Evolutionary conservation across 2,797 vertebrate genomes (phyloP).

Genomic region (Lagocephalus sceleratus): DNA sequence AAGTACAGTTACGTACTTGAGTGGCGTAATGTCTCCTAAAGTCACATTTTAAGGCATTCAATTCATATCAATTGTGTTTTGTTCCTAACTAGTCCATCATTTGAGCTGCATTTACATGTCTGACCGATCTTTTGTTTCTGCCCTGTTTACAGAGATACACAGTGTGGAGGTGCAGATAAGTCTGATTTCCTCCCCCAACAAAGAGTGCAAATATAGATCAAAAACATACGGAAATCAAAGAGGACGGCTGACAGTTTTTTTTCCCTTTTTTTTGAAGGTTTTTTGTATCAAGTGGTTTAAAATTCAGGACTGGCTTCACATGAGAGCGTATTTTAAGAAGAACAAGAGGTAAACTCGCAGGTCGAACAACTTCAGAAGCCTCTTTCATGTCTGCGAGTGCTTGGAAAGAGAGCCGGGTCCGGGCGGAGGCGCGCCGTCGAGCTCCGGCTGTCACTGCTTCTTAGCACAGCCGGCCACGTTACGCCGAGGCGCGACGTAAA

Average conservation of each 20-base stretch:
- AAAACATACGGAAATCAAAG: constrained; percentile 35
- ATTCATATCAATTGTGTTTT: no score
- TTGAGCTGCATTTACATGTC: background rate
- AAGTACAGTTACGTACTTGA: no score
- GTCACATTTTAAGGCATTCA: no score
- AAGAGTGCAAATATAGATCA: constrained; percentile 40
- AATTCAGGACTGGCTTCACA: constrained; percentile 1
- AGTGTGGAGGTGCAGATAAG: constrained; percentile 8
- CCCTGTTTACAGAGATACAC: background rate
- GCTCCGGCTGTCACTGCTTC: constrained; percentile 32
- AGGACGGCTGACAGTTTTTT: constrained; percentile 2
- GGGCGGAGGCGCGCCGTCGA: constrained; percentile 15
- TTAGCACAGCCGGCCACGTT: constrained; percentile 11
- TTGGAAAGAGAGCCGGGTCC: constrained; percentile 14
- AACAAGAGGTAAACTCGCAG: constrained; percentile 45
- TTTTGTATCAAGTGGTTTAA: constrained; percentile 6
- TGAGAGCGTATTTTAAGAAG: background rate
- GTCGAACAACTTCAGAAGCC: constrained; percentile 41
- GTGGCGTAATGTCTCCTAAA: no score
- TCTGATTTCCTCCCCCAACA: constrained; percentile 12
- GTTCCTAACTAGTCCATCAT: no score
- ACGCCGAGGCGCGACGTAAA: constrained; percentile 37
- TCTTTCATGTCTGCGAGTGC: constrained; percentile 41
- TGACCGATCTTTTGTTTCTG: background rate
- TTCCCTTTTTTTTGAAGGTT: background rate